Conservation (phyloP, 2,888 invertebrate species). For the Heteromurus nitidus region DNA sequence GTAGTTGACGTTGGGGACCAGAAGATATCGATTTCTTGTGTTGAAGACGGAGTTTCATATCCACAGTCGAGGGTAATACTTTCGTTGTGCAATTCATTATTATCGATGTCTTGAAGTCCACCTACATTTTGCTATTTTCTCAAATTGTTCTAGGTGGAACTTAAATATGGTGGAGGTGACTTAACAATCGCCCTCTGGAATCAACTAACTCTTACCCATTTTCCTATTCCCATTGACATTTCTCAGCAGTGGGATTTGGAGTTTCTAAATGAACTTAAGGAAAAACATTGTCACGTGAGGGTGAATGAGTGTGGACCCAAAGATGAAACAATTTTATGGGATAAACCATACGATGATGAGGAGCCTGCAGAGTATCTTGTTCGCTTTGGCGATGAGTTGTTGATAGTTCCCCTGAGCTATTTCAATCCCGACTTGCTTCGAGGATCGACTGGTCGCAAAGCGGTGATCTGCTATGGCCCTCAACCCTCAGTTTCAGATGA, state of each 20-base stretch:
- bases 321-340: slow-evolving; percentile 86
- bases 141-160: no score
- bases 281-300: slow-evolving; percentile 93
- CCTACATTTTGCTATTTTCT: no score
- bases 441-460: slow-evolving; percentile 84
- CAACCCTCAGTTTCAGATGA: slow-evolving; percentile 82
- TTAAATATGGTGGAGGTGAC: slow-evolving; percentile 94
- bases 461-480: slow-evolving; percentile 79
- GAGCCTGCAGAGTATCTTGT: slow-evolving; percentile 79
- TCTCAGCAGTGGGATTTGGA: slow-evolving; percentile 77
- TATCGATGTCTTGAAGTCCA: no score
- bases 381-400: slow-evolving; percentile 92
- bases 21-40: slow-evolving; percentile 96
- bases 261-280: slow-evolving; percentile 88
- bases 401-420: slow-evolving; percentile 92
- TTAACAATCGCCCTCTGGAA: slow-evolving; percentile 92
- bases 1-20: slow-evolving; percentile 97
- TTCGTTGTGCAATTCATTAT: no score
- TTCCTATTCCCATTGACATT: slow-evolving; percentile 80
- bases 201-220: slow-evolving; percentile 91
- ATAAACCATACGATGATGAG: slow-evolving; percentile 83
- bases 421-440: slow-evolving; percentile 91
- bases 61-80: slow-evolving; percentile 88
- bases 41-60: slow-evolving; percentile 96
- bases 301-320: slow-evolving; percentile 84